Conservation (phyloP, 2,113 vertebrate genomes). For the Nesoenas mayeri region DNA sequence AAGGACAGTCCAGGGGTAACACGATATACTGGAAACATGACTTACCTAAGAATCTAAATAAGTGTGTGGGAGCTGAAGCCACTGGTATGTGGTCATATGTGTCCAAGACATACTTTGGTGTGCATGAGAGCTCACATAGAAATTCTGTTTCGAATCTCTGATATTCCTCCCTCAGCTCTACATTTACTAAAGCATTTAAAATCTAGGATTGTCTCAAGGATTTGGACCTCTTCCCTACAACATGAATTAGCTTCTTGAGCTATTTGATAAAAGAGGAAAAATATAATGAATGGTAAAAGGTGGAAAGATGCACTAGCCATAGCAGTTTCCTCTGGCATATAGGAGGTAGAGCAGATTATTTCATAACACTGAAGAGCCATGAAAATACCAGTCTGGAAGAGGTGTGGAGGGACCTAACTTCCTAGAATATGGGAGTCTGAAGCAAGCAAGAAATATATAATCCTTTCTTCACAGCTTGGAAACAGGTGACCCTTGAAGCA, state of each 20-base stretch:
- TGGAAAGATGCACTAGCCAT: background rate
- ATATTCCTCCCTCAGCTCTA: background rate
- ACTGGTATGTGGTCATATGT: background rate
- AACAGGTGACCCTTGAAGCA: background rate
- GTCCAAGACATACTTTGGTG: background rate
- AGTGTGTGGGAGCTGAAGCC: background rate
- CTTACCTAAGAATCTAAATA: background rate
- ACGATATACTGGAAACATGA: background rate
- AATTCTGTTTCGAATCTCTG: background rate
- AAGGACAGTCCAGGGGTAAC: background rate
- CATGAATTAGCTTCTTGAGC: background rate
- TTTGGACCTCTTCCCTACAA: background rate
- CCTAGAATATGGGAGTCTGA: background rate
- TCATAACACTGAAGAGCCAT: background rate
- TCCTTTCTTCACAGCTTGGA: background rate
- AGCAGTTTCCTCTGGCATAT: background rate
- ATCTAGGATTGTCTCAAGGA: background rate
- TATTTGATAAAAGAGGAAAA: background rate
- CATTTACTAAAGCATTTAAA: background rate
- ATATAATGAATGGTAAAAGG: background rate
- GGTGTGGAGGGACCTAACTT: background rate
- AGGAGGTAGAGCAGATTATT: background rate
- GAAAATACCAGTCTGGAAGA: background rate
- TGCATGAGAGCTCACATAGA: background rate
- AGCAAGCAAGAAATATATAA: background rate